A percentile compares a stretch with the other conserved stretches of the same genome.
Conservation (phyloP, 2,888 invertebrate genomes). For the Ochropleura plecta region DNA sequence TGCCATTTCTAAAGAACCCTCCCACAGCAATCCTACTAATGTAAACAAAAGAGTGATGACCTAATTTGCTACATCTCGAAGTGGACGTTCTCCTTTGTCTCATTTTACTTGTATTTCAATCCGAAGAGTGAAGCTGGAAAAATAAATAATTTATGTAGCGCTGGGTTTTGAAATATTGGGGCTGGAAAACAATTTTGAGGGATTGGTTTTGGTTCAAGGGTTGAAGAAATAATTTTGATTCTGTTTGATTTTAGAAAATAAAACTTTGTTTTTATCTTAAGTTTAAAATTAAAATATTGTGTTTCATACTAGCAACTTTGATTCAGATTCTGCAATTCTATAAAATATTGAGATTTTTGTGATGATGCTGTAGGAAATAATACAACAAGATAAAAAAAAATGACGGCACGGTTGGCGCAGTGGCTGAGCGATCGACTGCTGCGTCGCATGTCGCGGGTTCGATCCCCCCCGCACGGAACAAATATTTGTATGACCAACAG, state of each 20-base stretch:
- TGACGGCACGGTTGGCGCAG: too few species aligned
- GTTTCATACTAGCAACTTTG: neutral
- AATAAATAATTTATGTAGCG: constrained; percentile 51
- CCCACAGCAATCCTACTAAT: constrained; percentile 22
- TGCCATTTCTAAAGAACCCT: constrained; percentile 40
- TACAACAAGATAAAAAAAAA: too few species aligned
- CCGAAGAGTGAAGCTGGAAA: constrained; percentile 44
- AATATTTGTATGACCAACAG: too few species aligned
- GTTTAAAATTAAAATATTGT: neutral
- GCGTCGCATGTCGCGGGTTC: too few species aligned
- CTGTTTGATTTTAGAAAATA: neutral
- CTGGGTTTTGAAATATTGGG: constrained; percentile 19
- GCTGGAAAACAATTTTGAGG: neutral
- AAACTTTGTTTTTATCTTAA: too few species aligned
- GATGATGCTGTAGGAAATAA: too few species aligned
- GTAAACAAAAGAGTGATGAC: constrained; percentile 59
- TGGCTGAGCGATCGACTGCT: too few species aligned
- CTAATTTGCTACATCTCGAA: constrained; percentile 59
- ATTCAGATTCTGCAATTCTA: neutral
- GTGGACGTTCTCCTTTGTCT: constrained; percentile 41
- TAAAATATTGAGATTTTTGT: neutral
- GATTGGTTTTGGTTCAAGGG: constrained; percentile 6
- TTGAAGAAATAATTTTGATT: neutral
- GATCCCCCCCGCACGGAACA: too few species aligned
- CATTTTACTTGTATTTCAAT: constrained; percentile 60